Evolutionary conservation across 2,797 vertebrate species (phyloP).

Genomic region (Loris lydekkerianus): DNA sequence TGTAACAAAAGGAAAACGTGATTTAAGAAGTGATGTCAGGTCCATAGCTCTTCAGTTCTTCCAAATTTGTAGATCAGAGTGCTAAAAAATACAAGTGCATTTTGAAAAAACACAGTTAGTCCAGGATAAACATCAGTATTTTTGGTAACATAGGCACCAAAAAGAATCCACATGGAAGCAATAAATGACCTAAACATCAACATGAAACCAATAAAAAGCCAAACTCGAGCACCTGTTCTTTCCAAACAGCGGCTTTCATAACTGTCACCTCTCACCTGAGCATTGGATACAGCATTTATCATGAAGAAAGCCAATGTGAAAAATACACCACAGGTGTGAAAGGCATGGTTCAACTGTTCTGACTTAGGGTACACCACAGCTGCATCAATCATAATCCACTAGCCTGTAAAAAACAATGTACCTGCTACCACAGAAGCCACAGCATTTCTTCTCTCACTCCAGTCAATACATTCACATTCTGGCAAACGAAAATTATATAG

Average conservation of each 20-base stretch:
- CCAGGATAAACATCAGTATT: too few relatives aligned
- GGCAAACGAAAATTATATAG: conserved; percentile 96
- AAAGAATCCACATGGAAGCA: too few relatives aligned
- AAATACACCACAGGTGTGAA: conserved; percentile 96
- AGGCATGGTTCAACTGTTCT: conserved; percentile 94
- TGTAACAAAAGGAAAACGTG: conserved; percentile 59
- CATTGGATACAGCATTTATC: conserved; percentile 97
- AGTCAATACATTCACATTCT: conserved; percentile 95
- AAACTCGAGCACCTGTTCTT: conserved; percentile 89
- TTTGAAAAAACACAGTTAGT: too few relatives aligned
- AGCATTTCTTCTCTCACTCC: conserved; percentile 94
- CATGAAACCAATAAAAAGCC: too few relatives aligned
- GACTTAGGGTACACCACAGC: conserved; percentile 91
- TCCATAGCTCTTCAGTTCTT: conserved; percentile 95
- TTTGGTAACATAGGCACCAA: too few relatives aligned
- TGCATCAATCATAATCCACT: conserved; percentile 97
- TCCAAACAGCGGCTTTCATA: conserved; percentile 95
- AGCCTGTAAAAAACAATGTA: conserved; percentile 95
- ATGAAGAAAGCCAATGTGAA: conserved; percentile 97
- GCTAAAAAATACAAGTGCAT: conserved; percentile 83
- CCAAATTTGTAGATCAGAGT: conserved; percentile 97
- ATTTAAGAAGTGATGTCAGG: conserved; percentile 82
- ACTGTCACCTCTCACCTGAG: conserved; percentile 95
- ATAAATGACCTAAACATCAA: too few relatives aligned
- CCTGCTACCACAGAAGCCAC: conserved; percentile 93